These are phyloP conservation scores for Pachymerium ferrugineum DNA, from an alignment of 2,888 invertebrate genomes.

Conservation along the genomic window DNA sequence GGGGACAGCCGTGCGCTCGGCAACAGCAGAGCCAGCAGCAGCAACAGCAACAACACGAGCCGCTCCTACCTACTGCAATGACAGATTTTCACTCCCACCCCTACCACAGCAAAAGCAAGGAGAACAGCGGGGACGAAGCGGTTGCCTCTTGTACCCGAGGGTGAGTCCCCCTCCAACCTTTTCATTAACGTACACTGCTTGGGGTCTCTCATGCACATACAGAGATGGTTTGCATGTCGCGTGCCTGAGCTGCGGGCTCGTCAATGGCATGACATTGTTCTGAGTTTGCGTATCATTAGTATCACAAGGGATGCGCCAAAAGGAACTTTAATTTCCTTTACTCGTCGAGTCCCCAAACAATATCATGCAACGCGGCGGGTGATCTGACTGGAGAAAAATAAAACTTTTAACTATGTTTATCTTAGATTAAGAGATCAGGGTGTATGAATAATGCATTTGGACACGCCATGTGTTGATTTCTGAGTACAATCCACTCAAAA, in stretches of 20 bases:
- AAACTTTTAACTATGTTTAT: not conserved
- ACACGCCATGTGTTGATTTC: not conserved
- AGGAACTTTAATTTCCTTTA: not conserved
- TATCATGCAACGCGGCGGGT: not conserved
- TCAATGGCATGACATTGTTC: not conserved
- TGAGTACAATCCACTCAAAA: not conserved
- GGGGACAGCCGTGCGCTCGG: conserved; percentile 29
- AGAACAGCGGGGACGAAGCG: not conserved
- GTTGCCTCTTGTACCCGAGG: not conserved
- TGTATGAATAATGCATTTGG: not conserved
- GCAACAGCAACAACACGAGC: conserved; percentile 14
- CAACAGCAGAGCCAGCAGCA: conserved; percentile 23
- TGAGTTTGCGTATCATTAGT: not conserved
- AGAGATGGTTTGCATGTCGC: not conserved
- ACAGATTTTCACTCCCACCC: not conserved
- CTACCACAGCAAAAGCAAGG: not conserved
- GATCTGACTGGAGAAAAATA: not conserved
- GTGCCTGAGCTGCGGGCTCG: not conserved
- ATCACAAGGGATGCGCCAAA: not conserved
- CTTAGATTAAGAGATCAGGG: not conserved
- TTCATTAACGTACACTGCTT: not conserved
- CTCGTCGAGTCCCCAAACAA: not conserved
- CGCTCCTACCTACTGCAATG: too few relatives aligned
- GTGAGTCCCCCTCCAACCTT: not conserved
- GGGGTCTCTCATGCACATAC: not conserved